Conservation (phyloP, 2,888 invertebrate genomes). For the Phyllotreta striolata region DNA sequence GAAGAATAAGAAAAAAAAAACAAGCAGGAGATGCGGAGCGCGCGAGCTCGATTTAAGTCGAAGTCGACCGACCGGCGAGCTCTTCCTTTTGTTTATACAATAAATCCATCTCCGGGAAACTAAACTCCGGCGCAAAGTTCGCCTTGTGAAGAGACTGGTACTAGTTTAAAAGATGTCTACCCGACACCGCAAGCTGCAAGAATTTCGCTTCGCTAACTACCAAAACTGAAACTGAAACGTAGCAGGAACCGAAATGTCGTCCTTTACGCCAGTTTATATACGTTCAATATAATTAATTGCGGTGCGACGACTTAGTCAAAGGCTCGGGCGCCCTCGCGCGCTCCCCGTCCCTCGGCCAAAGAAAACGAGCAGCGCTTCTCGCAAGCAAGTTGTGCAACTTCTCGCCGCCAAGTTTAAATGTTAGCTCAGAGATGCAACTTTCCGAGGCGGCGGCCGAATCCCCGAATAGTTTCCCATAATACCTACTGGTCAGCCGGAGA, state of each 20-base stretch:
- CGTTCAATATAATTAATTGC: conserved; percentile 42
- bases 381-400: conserved; percentile 41
- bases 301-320: conserved; percentile 41
- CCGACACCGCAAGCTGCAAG: conserved; percentile 14
- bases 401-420: conserved; percentile 51
- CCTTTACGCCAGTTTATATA: conserved; percentile 30
- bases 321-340: conserved; percentile 28
- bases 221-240: conserved; percentile 37
- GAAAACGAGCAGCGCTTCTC: conserved; percentile 34
- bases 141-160: too few species aligned
- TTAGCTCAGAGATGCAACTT: conserved; percentile 55
- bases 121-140: too few species aligned
- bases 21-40: neutral
- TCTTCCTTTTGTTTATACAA: too few species aligned
- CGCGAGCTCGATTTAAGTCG: conserved; percentile 13
- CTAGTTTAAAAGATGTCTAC: neutral
- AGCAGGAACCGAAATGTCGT: conserved; percentile 35
- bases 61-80: too few species aligned
- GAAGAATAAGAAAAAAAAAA: conserved; percentile 17
- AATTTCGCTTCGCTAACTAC: conserved; percentile 32
- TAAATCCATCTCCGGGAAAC: too few species aligned
- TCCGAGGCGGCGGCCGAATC: conserved; percentile 59
- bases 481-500: conserved; percentile 58
- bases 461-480: conserved; percentile 61
- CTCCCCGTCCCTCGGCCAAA: too few species aligned